These are phyloP conservation scores for Pyrocephalus nanus DNA, from an alignment of 2,797 vertebrate genomes.

Conservation along the genomic window DNA sequence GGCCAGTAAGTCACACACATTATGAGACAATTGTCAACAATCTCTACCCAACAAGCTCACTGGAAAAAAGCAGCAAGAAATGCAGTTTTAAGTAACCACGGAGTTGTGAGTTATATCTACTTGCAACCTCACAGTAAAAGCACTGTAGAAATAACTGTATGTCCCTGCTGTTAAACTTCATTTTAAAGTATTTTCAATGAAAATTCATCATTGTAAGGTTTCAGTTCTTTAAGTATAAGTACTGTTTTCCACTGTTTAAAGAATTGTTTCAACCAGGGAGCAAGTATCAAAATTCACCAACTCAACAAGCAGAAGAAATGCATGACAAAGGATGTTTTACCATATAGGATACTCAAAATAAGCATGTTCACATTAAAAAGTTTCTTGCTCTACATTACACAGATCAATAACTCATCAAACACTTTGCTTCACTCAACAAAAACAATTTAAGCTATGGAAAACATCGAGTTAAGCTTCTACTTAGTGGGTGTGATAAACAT, in stretches of 20 bases:
- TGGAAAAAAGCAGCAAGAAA: not conserved
- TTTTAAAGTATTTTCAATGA: not conserved
- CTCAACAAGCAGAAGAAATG: not conserved
- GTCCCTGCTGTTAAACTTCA: not conserved
- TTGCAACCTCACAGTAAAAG: accelerated
- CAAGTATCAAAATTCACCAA: not conserved
- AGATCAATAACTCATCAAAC: not conserved
- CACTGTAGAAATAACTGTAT: accelerated
- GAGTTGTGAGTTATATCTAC: accelerated
- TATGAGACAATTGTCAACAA: not conserved
- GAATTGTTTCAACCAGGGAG: not conserved
- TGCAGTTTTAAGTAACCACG: not conserved
- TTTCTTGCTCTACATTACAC: accelerated
- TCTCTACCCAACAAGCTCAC: not conserved
- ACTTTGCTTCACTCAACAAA: not conserved
- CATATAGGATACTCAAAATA: not conserved
- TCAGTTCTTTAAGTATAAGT: not conserved
- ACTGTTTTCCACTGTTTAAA: not conserved
- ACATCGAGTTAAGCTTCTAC: accelerated
- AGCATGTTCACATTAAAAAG: accelerated
- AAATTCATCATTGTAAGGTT: not conserved
- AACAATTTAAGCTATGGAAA: not conserved
- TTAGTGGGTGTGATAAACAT: accelerated
- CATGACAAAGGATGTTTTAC: not conserved
- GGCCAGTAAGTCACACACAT: not conserved